Conservation (phyloP, 2,797 vertebrate genomes). For the Phoeniculus purpureus region DNA sequence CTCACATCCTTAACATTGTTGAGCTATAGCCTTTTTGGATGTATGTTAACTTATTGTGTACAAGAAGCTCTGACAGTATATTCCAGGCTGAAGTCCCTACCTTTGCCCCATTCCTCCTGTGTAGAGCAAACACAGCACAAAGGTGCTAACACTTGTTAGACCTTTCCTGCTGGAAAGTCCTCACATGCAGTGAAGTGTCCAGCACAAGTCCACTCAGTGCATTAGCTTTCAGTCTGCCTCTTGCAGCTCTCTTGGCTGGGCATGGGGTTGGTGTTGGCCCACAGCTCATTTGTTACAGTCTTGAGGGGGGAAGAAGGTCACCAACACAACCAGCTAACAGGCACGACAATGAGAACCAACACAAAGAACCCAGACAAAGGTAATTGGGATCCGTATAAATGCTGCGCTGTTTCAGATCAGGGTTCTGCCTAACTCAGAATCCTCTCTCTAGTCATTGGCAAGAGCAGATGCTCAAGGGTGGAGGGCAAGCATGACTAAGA, state of each 20-base stretch:
- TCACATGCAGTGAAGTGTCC: rapidly evolving
- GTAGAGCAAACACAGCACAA: neutral
- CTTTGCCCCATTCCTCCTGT: neutral
- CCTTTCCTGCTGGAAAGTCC: neutral
- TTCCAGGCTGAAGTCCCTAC: neutral
- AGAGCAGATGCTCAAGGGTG: constrained; percentile 6
- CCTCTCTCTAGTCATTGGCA: neutral
- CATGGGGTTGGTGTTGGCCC: neutral
- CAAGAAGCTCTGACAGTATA: neutral
- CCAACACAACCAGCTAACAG: neutral
- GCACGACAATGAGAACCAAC: neutral
- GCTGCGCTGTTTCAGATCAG: neutral
- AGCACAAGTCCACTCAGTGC: rapidly evolving
- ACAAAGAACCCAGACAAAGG: neutral
- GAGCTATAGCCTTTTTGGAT: neutral
- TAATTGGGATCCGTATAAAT: neutral
- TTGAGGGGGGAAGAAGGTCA: neutral
- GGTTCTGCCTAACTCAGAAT: neutral
- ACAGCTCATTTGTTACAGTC: neutral
- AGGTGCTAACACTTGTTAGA: neutral
- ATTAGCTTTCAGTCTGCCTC: neutral
- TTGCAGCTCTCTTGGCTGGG: neutral
- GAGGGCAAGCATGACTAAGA: constrained; percentile 4
- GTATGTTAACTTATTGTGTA: neutral
- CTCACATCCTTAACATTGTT: neutral